A percentile compares a stretch with the other conserved stretches of the same genome.
phyloP scores from a whole-genome alignment of 2,113 vertebrate genomes.

The Chaenocephalus aceratus region DNA sequence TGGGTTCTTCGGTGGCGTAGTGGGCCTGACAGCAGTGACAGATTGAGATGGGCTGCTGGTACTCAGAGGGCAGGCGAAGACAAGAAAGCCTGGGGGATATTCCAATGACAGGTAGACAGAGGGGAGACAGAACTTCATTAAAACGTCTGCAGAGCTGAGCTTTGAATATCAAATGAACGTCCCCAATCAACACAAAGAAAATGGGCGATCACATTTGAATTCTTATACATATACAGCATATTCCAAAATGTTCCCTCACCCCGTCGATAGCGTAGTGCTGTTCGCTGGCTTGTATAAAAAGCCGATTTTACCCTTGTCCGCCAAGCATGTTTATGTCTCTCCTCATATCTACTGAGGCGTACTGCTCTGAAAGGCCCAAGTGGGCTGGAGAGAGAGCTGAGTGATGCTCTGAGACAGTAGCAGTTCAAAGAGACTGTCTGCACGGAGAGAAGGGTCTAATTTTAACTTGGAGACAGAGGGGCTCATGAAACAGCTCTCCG shows the following conservation, averaged over 20 bases:
- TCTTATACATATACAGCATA: background rate
- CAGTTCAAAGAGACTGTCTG: conserved; percentile 78
- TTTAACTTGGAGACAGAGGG: conserved; percentile 80
- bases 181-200: conserved; percentile 32
- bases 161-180: conserved; percentile 56
- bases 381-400: conserved; percentile 68
- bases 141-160: conserved; percentile 38
- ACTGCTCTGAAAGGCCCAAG: conserved; percentile 70
- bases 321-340: conserved; percentile 55
- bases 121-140: conserved; percentile 69
- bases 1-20: conserved; percentile 69
- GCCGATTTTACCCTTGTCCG: conserved; percentile 43
- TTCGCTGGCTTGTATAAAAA: conserved; percentile 36
- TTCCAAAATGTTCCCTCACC: conserved; percentile 5
- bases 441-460: conserved; percentile 75
- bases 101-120: conserved; percentile 74
- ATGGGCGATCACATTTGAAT: conserved; percentile 8
- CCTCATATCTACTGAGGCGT: conserved; percentile 62
- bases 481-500: conserved; percentile 76
- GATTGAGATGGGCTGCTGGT: conserved; percentile 78
- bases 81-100: conserved; percentile 73
- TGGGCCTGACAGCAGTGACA: conserved; percentile 76
- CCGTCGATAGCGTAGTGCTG: background rate
- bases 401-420: conserved; percentile 75
- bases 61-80: conserved; percentile 70